Conservation (phyloP, 64 coral and sea anemone species). For the Stichodactyla mertensii region DNA sequence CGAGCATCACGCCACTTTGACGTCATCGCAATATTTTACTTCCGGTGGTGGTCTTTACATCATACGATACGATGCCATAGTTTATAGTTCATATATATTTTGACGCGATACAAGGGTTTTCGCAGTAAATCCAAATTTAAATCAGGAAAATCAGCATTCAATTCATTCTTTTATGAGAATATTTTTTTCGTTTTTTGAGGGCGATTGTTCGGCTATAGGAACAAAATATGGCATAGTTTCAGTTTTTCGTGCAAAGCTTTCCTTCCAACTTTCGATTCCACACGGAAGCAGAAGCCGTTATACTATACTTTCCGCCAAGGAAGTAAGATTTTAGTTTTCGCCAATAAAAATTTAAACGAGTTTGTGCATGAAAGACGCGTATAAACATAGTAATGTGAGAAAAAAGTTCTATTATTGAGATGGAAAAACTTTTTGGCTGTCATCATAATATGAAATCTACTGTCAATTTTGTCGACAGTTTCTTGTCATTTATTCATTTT, state of each 20-base stretch:
- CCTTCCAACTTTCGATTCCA: background rate
- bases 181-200: background rate
- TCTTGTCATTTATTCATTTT: too few species aligned
- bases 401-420: too few species aligned
- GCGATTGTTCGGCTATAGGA: background rate
- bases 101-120: too few species aligned
- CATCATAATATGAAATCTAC: too few species aligned
- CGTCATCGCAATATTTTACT: constrained; percentile 23
- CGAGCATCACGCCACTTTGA: constrained; percentile 27
- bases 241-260: background rate
- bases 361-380: background rate
- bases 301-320: background rate
- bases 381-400: background rate
- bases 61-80: too few species aligned
- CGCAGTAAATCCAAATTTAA: background rate
- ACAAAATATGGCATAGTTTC: background rate
- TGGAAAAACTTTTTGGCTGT: too few species aligned
- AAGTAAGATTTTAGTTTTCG: background rate
- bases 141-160: background rate
- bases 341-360: constrained; percentile 1
- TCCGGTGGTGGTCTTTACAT: constrained; percentile 7
- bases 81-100: too few species aligned
- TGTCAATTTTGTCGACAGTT: too few species aligned
- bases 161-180: background rate
- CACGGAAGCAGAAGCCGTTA: background rate